Percentiles rank a stretch among this genome's conserved stretches.
These are phyloP conservation scores for Aphelenchoides avenae DNA, from an alignment of 1,140 invertebrate genomes.

Conservation along the genomic window DNA sequence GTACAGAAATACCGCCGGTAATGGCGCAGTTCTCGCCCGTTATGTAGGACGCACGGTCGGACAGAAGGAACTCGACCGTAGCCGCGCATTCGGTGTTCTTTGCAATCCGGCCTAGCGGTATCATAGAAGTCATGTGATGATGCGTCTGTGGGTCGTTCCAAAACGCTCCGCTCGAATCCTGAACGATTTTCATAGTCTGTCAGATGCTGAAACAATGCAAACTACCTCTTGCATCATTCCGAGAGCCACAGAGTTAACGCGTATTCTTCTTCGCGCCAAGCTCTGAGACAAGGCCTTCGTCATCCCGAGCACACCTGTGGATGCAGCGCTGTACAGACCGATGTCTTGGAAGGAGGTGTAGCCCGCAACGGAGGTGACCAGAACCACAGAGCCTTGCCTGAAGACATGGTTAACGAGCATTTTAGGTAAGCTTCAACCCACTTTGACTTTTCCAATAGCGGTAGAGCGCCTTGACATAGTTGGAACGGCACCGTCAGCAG, in stretches of 20 bases:
- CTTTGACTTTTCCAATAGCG: slow-evolving; percentile 27
- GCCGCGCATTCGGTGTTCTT: slow-evolving; percentile 73
- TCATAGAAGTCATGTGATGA: slow-evolving; percentile 13
- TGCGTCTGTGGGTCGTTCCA: slow-evolving; percentile 57
- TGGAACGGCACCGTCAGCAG: slow-evolving; percentile 27
- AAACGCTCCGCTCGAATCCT: slow-evolving; percentile 77
- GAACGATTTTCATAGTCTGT: too few relatives aligned
- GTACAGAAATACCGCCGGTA: slow-evolving; percentile 72
- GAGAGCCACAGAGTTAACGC: slow-evolving; percentile 85
- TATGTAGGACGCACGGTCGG: slow-evolving; percentile 82
- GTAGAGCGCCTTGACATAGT: slow-evolving; percentile 6
- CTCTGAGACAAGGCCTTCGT: slow-evolving; percentile 72
- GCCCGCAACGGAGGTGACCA: slow-evolving; percentile 74
- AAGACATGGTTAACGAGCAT: slow-evolving; percentile 5
- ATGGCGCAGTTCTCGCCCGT: slow-evolving; percentile 83
- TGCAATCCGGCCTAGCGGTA: slow-evolving; percentile 60
- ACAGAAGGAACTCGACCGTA: slow-evolving; percentile 80
- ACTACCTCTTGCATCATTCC: slow-evolving; percentile 82
- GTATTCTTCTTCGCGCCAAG: slow-evolving; percentile 36
- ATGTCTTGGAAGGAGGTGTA: slow-evolving; percentile 75
- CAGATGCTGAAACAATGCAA: too few relatives aligned
- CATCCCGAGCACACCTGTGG: slow-evolving; percentile 81
- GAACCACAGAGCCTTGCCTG: slow-evolving; percentile 32
- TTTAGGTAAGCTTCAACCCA: slow-evolving; percentile 11
- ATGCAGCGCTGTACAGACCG: slow-evolving; percentile 83